Base-by-base conservation (phyloP, 2,113 vertebrate genomes). In the Amazona vittata region DNA sequence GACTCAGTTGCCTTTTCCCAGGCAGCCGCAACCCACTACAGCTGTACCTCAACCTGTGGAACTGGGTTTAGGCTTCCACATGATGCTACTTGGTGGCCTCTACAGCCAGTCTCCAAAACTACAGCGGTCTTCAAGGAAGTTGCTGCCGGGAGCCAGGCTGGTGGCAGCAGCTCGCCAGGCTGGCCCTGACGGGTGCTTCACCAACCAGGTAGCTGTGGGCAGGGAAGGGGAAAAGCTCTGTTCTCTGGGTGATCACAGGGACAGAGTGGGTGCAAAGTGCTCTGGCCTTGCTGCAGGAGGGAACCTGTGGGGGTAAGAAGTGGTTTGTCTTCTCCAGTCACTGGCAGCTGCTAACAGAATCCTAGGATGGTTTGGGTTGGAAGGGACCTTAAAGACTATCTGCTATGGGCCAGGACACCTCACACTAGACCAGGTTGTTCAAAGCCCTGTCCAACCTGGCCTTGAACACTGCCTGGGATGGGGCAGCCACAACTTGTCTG, bases 191-290 rank as follows among this genome's bases (percentile, higher is more conserved):
- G 0, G 39, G 12, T 22, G 44, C 52, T 46, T 47, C 46, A 5
- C 33, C 0, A 1, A 47, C 1, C 5, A 49, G 20, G 11, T 14
- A 35, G 20, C 47, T 33, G 28, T 1, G 1, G 25, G 63, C 22
- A 43, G 22, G 39, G 39, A 49, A 14, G 44, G 60, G 41, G 60
- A n/a, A 77, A 52, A 43, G 1, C 53, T 12, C 10, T 6, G 55
- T 0, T 24, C 37, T n/a, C 2, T 2, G 52, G 46, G 22, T 2
- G 5, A 26, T 22, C 12, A 1, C 0, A 2, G 55, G 43, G 43
- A 53, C 31, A 25, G 55, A 28, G 69, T 0, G 8, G 33, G 8
- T 29, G 47, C 15, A 25, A 78, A 53, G 35, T 24, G 44, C 50
- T 83, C n/a, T 53, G 55, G 28, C 14, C 39, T 31, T 19, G 44